These are phyloP conservation scores for Tetramorium simillimum DNA, from an alignment of 1,140 invertebrate genomes.

Conservation along the genomic window DNA sequence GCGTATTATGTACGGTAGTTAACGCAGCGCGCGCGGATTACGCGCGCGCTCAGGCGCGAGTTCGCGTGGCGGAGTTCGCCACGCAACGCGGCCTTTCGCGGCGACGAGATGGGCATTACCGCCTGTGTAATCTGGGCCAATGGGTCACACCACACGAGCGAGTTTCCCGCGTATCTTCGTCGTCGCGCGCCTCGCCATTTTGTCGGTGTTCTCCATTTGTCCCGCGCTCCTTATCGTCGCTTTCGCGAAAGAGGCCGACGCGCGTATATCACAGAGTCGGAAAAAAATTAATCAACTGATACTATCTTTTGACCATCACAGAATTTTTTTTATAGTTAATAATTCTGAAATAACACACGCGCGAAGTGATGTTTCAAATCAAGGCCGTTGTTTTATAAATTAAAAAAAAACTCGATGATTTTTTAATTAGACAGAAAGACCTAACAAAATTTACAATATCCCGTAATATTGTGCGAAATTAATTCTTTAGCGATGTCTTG, in stretches of 20 bases:
- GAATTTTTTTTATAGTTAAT: not conserved
- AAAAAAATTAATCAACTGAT: not conserved
- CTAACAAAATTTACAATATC: not conserved
- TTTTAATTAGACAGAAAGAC: not conserved
- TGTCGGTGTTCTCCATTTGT: constrained; percentile 22
- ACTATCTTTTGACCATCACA: not conserved
- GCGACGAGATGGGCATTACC: constrained; percentile 46
- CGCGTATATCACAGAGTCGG: not conserved
- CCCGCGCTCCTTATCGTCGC: constrained; percentile 1
- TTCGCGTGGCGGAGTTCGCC: constrained; percentile 34
- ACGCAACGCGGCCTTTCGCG: constrained; percentile 66
- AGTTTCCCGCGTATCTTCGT: constrained; percentile 79
- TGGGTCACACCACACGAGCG: constrained; percentile 77
- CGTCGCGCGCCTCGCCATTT: constrained; percentile 62
- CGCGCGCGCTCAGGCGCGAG: constrained; percentile 1
- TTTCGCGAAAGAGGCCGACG: not conserved
- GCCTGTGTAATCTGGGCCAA: constrained; percentile 78
- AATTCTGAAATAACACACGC: not conserved
- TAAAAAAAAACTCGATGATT: not conserved
- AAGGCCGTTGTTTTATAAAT: not conserved
- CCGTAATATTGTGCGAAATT: not conserved
- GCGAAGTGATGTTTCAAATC: not conserved
- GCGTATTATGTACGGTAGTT: constrained; percentile 19
- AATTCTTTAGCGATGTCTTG: not conserved
- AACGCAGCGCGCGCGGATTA: constrained; percentile 7